Conservation (phyloP, 2,797 vertebrate genomes). For the Gila robusta region DNA sequence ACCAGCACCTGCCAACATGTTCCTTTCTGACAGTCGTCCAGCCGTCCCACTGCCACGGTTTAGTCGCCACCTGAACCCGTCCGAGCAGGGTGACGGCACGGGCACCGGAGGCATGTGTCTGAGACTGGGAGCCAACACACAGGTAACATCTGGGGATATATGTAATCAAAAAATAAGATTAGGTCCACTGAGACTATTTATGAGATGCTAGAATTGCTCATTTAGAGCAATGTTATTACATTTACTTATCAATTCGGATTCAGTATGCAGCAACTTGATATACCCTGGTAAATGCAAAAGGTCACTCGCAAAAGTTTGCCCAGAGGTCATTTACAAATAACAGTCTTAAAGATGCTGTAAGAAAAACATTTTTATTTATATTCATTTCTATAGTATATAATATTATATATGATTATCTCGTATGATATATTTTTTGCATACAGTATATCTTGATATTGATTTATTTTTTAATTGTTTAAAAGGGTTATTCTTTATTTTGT, state of each 20-base stretch:
- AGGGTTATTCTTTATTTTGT: too few relatives aligned
- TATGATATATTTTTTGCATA: too few relatives aligned
- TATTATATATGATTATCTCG: too few relatives aligned
- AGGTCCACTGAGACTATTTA: neutral
- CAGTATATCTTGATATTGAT: too few relatives aligned
- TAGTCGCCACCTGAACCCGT: conserved; percentile 86
- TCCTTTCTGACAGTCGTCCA: conserved; percentile 88
- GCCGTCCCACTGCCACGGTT: conserved; percentile 87
- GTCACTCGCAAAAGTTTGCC: conserved; percentile 5
- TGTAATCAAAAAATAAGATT: neutral
- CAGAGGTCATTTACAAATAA: conserved; percentile 7
- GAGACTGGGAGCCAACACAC: conserved; percentile 82
- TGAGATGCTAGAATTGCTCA: neutral
- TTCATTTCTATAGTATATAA: too few relatives aligned
- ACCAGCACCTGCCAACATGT: conserved; percentile 88
- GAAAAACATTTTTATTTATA: too few relatives aligned
- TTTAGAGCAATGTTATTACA: neutral
- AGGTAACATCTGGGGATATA: conserved; percentile 61
- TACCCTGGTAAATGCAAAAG: conserved; percentile 1
- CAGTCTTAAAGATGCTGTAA: neutral
- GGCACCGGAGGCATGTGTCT: conserved; percentile 80
- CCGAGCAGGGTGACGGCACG: conserved; percentile 78
- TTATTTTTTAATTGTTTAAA: too few relatives aligned
- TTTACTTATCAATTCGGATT: neutral
- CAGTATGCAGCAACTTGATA: neutral